Evolutionary conservation across 2,888 invertebrate species (phyloP).

Genomic region (Pyrochroa serraticornis): DNA sequence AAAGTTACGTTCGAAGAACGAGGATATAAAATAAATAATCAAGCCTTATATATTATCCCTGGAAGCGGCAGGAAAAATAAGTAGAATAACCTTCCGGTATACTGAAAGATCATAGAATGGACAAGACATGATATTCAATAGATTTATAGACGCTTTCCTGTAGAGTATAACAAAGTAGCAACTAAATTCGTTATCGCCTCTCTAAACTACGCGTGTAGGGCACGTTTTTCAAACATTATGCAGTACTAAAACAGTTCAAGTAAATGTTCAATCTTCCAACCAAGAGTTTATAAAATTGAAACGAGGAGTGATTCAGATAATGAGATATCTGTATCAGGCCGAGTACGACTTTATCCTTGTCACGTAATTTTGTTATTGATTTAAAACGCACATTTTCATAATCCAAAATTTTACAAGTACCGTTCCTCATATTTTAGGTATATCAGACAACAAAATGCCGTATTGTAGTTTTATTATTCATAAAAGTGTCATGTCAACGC

Average conservation of each 20-base stretch:
- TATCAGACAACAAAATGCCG: too few species aligned
- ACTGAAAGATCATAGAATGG: conserved; percentile 13
- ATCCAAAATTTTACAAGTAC: too few species aligned
- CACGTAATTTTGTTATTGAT: too few species aligned
- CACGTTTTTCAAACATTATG: conserved; percentile 16
- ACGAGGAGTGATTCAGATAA: neutral
- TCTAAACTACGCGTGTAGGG: neutral
- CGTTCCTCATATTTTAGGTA: too few species aligned
- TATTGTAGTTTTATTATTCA: conserved; percentile 19
- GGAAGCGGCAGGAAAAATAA: neutral
- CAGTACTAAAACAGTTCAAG: conserved; percentile 4
- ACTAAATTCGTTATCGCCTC: neutral
- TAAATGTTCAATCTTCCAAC: conserved; percentile 14
- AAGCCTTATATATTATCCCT: conserved; percentile 16
- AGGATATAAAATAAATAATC: conserved; percentile 22
- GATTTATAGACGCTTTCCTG: conserved; percentile 14
- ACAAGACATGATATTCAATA: conserved; percentile 8
- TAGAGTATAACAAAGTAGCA: conserved; percentile 11
- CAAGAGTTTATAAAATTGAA: conserved; percentile 36
- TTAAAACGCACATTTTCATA: too few species aligned
- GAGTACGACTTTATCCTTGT: too few species aligned
- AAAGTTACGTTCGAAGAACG: conserved; percentile 16
- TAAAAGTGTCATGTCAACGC: conserved; percentile 24
- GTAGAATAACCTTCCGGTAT: conserved; percentile 7
- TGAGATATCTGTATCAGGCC: neutral